phyloP scores from a whole-genome alignment of 2,888 invertebrate genomes.

The Cordylochernes scorpioides region DNA sequence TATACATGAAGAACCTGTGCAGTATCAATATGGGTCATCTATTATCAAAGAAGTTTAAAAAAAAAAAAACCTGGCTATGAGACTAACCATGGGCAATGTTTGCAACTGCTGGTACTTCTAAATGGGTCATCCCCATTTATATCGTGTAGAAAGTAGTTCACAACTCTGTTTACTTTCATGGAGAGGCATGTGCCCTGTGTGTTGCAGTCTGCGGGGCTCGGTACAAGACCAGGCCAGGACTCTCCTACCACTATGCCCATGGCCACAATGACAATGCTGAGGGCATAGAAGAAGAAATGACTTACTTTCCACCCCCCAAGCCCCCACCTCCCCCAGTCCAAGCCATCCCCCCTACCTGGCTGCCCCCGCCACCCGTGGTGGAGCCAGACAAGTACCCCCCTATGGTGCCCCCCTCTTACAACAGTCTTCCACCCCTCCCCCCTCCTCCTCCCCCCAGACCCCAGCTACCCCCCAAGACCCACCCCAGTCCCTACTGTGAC shows the following conservation, averaged over 20 bases:
- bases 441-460: constrained; percentile 1
- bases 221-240: constrained; percentile 79
- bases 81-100: too few species aligned
- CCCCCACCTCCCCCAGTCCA: constrained; percentile 6
- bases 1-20: too few species aligned
- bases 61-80: too few species aligned
- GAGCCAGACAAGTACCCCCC: constrained; percentile 4
- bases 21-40: too few species aligned
- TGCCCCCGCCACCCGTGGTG: not conserved
- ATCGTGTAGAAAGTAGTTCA: too few species aligned
- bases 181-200: constrained; percentile 12
- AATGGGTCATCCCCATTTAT: too few species aligned
- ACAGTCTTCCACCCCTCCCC: constrained; percentile 20
- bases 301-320: constrained; percentile 10
- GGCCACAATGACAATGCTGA: constrained; percentile 33
- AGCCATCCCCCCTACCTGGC: constrained; percentile 18
- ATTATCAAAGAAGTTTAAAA: too few species aligned
- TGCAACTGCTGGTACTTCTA: too few species aligned
- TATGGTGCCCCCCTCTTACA: constrained; percentile 6
- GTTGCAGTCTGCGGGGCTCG: constrained; percentile 70
- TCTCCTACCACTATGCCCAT: constrained; percentile 81
- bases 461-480: constrained; percentile 13
- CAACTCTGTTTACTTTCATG: too few species aligned
- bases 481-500: constrained; percentile 74
- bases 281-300: constrained; percentile 12